Percentiles rank a stretch among this genome's conserved stretches.
Evolutionary conservation across 2,797 vertebrate species (phyloP).

Genomic region (Octomys mimax): DNA sequence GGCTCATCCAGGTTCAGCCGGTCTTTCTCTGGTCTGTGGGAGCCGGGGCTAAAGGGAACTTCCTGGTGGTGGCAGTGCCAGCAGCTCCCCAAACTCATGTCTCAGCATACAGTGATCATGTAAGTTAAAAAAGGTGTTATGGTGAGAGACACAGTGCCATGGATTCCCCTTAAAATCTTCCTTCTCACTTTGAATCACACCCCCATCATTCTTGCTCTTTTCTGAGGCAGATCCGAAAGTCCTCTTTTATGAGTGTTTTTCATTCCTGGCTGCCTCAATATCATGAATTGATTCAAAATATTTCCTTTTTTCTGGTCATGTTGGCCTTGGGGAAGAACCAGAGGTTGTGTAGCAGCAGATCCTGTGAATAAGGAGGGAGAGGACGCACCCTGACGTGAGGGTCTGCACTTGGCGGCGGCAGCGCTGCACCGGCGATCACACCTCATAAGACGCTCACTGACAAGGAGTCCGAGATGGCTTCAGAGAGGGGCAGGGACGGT

Average conservation of each 20-base stretch:
- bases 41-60: neutral
- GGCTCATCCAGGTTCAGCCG: too few relatives aligned
- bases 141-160: neutral
- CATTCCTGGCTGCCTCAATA: neutral
- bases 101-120: neutral
- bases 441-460: neutral
- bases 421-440: too few relatives aligned
- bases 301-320: neutral
- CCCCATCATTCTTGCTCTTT: too few relatives aligned
- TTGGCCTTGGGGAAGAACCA: neutral
- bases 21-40: too few relatives aligned
- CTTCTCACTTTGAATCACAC: neutral
- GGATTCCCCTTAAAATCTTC: neutral
- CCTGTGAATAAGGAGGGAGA: neutral
- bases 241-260: neutral
- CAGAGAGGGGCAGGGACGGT: neutral
- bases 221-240: neutral
- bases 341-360: neutral
- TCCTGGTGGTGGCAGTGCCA: neutral
- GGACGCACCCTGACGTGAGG: neutral
- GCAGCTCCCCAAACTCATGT: neutral
- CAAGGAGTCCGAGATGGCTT: neutral
- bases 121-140: neutral
- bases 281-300: neutral
- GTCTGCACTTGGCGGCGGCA: neutral